These are phyloP conservation scores for Sarcophaga peregrina DNA, from an alignment of 1,140 invertebrate genomes.

Conservation along the genomic window DNA sequence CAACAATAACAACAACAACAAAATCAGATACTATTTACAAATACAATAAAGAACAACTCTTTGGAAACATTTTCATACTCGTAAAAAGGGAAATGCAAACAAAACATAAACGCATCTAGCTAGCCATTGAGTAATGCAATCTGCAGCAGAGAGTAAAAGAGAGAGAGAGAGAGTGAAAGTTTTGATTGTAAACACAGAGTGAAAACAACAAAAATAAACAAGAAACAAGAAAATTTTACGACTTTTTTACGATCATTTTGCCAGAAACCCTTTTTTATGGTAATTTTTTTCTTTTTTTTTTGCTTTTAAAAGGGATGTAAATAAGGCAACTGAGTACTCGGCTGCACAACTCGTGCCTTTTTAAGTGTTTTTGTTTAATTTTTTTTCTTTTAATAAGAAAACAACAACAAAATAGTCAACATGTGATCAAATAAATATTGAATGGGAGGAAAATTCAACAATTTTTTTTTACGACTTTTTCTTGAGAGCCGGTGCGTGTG, in stretches of 20 bases:
- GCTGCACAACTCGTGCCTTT: constrained; percentile 25
- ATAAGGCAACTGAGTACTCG: not conserved
- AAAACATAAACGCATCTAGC: no score
- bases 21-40: no score
- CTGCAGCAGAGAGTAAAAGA: no score
- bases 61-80: no score
- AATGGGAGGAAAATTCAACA: constrained; percentile 8
- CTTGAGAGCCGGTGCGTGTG: not conserved
- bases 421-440: constrained; percentile 29
- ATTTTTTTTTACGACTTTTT: constrained; percentile 8
- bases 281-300: constrained; percentile 19
- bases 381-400: not conserved
- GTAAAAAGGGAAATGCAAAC: no score
- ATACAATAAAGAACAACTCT: no score
- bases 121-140: no score
- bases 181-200: constrained; percentile 27
- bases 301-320: constrained; percentile 18
- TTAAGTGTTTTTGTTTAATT: constrained; percentile 26
- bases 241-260: constrained; percentile 38
- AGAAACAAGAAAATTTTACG: constrained; percentile 34
- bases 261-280: constrained; percentile 39
- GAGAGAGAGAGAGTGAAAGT: constrained; percentile 35
- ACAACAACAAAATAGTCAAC: constrained; percentile 29
- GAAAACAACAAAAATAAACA: not conserved
- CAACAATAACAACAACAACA: no score